phyloP scores from a whole-genome alignment of 2,888 invertebrate genomes.

The Meta bourneti region DNA sequence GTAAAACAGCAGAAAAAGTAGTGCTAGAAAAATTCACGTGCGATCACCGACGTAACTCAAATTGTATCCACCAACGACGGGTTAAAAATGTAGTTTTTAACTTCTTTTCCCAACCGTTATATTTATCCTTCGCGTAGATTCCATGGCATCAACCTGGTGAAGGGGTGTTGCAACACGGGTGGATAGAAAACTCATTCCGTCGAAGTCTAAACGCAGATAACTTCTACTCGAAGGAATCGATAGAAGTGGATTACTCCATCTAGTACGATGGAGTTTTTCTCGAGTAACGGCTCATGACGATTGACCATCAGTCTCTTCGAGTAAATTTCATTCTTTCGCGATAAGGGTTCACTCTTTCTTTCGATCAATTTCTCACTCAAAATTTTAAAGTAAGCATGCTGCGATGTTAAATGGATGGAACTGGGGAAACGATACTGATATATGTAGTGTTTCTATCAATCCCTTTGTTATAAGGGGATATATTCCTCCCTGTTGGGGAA shows the following conservation, averaged over 20 bases:
- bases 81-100: neutral
- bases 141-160: neutral
- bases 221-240: neutral
- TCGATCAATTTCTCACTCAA: neutral
- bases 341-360: neutral
- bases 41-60: neutral
- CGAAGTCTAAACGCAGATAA: neutral
- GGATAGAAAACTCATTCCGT: neutral
- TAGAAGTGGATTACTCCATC: slow-evolving; percentile 1
- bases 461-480: too few relatives aligned
- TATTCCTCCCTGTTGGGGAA: too few relatives aligned
- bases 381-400: neutral
- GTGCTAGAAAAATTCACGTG: neutral
- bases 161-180: neutral
- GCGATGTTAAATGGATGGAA: neutral
- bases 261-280: neutral
- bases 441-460: too few relatives aligned
- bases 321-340: neutral
- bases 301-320: neutral
- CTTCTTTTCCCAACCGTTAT: neutral
- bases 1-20: neutral
- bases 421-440: neutral
- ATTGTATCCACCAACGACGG: neutral
- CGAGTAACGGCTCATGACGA: neutral
- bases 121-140: neutral